Evolutionary conservation across 1,140 invertebrate genomes (phyloP).

Genomic region (Agraylea sexmaculata): DNA sequence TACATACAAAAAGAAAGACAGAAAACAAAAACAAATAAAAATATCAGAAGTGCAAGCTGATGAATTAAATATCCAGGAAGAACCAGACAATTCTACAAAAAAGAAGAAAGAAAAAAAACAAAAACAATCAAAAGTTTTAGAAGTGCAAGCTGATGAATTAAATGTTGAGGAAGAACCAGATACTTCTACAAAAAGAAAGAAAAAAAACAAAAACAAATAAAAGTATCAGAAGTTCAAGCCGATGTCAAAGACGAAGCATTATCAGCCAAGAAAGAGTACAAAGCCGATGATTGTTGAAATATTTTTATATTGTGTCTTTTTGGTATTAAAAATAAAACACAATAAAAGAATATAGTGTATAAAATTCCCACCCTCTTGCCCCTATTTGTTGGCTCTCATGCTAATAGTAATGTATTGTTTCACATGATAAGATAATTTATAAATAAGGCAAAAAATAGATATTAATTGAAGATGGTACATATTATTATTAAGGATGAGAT

Average conservation of each 20-base stretch:
- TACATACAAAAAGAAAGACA: slow-evolving; percentile 16
- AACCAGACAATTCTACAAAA: slow-evolving; percentile 6
- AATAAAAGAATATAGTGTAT: too few species aligned
- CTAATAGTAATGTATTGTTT: too few species aligned
- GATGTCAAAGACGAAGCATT: background rate
- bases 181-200: slow-evolving; percentile 17
- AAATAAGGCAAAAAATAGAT: too few species aligned
- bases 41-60: background rate
- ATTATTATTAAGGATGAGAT: too few species aligned
- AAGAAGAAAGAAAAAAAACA: background rate
- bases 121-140: slow-evolving; percentile 10
- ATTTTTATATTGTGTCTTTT: too few species aligned
- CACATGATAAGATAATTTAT: too few species aligned
- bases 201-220: slow-evolving; percentile 4
- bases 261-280: slow-evolving; percentile 16
- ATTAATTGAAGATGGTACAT: too few species aligned
- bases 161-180: slow-evolving; percentile 5
- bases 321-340: too few species aligned
- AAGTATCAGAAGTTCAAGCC: background rate
- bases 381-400: too few species aligned
- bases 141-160: slow-evolving; percentile 3
- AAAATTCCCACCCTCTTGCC: too few species aligned
- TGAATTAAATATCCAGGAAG: slow-evolving; percentile 2
- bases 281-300: slow-evolving; percentile 10
- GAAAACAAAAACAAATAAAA: slow-evolving; percentile 2